Evolutionary conservation across 2,888 invertebrate species (phyloP), one percentile per base, ranked within the genome.

Genomic region (Parapristionchus giblindavisi): DNA sequence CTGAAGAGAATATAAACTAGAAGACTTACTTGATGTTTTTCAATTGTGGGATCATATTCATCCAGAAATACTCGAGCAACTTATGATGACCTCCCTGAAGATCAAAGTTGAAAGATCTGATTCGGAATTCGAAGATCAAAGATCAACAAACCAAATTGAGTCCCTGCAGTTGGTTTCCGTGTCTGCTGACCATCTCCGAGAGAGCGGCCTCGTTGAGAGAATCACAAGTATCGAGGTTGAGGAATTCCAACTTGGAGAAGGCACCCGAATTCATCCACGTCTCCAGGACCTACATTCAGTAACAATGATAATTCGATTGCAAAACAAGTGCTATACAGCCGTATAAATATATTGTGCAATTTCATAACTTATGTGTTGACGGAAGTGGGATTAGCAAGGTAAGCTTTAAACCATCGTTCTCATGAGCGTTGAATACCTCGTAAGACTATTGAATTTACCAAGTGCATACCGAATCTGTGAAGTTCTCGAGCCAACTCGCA

Each of bases 21-120:
- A n/a, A n/a, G n/a, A n/a, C 84, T 90, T 88, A 97, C 98, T 93
- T 95, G 83, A 95, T 93, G 88, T 96, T 96, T 76, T 92, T 93
- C 70, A 99, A 91, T 80, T 94, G 92, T 0, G 96, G 95, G 81
- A 99, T 91, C 80, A 96, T 93, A 83, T 94, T 93, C 91, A 95
- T 94, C 96, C 98, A 99, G 81, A 99, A 92, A 88, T 96, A 95
- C 90, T 99, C 99, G 0, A 97, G 96, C 84, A 99, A 94, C 76
- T 85, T 85, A 74, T 85, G 86, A 89, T 98, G 97, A 0, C 97
- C 94, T 93, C 99, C 98, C 61, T n/a, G n/a, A n/a, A n/a, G n/a
- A n/a, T 8, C 8, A 43, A 43, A 8, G 17, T 14, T 43, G 43
- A 43, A 14, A 14, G 43, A 43, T 43, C 43, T 14, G 17, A 24